Percentiles rank a stretch among this genome's conserved stretches.
phyloP scores from a whole-genome alignment of 2,797 vertebrate species.

The Danio jaintianensis region DNA sequence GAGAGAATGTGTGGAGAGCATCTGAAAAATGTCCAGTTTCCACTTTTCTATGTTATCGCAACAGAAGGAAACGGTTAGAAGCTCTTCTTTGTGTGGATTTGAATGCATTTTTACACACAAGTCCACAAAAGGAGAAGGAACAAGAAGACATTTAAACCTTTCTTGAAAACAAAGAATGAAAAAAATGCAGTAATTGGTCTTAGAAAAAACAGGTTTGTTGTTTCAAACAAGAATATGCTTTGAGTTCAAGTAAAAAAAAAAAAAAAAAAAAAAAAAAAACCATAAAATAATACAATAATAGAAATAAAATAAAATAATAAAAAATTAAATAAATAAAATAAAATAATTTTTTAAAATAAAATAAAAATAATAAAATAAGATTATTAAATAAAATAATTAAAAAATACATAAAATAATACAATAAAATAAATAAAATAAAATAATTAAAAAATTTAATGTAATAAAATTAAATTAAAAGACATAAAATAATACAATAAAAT shows the following conservation, averaged over 20 bases:
- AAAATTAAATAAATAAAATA: background rate
- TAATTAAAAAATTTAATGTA: no score
- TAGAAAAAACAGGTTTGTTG: slow-evolving; percentile 55
- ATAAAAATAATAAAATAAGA: no score
- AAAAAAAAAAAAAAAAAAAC: background rate
- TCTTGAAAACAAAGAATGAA: slow-evolving; percentile 78
- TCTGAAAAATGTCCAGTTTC: slow-evolving; percentile 1
- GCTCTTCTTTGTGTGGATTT: slow-evolving; percentile 88
- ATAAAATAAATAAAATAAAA: no score
- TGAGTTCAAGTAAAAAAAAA: background rate
- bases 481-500: no score
- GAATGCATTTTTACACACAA: slow-evolving; percentile 99
- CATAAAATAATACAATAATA: no score
- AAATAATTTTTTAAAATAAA: no score
- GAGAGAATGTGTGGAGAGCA: slow-evolving; percentile 38
- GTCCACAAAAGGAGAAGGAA: slow-evolving; percentile 88
- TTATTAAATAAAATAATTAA: no score
- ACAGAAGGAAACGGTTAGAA: slow-evolving; percentile 67
- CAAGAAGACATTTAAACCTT: slow-evolving; percentile 77
- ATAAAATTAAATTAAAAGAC: no score
- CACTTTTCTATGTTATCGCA: slow-evolving; percentile 49
- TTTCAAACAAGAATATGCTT: slow-evolving; percentile 29
- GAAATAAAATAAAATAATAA: background rate
- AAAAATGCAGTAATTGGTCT: slow-evolving; percentile 64
- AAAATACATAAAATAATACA: no score